Conservation (phyloP, 2,888 invertebrate genomes). For the Hydrotaea cyrtoneurina region DNA sequence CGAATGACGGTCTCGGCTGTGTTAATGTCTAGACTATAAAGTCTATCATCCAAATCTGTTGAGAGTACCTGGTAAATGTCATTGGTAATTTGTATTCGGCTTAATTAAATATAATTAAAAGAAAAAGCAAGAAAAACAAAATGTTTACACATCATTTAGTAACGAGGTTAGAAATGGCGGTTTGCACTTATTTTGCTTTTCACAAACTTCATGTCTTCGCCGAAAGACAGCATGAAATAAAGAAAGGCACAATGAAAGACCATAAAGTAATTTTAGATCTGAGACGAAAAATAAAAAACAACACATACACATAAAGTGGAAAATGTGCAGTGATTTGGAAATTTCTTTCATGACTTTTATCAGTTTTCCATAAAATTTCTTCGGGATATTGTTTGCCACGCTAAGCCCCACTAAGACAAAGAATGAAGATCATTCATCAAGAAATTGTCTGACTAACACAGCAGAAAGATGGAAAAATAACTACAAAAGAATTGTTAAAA, state of each 20-base stretch:
- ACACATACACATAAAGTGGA: no score
- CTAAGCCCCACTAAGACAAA: no score
- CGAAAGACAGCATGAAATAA: conserved; percentile 21
- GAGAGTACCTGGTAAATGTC: conserved; percentile 41
- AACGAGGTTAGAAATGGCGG: conserved; percentile 61
- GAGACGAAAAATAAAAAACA: background rate
- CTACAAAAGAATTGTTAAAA: background rate
- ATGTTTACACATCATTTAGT: conserved; percentile 62
- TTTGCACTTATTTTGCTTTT: background rate
- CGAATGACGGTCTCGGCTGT: background rate
- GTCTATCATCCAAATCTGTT: conserved; percentile 1
- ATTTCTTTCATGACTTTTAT: conserved; percentile 56
- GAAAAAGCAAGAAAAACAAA: background rate
- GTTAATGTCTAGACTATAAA: conserved; percentile 39
- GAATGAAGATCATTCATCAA: no score
- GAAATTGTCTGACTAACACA: background rate
- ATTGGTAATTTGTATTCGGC: conserved; percentile 36
- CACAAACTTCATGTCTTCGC: background rate
- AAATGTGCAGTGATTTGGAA: conserved; percentile 67
- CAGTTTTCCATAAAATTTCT: background rate
- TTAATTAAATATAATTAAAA: conserved; percentile 31
- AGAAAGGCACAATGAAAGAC: background rate
- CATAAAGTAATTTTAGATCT: conserved; percentile 2
- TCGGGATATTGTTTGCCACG: no score
- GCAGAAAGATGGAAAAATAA: background rate